phyloP scores from a whole-genome alignment of 2,113 vertebrate species.

The Azemiops feae region DNA sequence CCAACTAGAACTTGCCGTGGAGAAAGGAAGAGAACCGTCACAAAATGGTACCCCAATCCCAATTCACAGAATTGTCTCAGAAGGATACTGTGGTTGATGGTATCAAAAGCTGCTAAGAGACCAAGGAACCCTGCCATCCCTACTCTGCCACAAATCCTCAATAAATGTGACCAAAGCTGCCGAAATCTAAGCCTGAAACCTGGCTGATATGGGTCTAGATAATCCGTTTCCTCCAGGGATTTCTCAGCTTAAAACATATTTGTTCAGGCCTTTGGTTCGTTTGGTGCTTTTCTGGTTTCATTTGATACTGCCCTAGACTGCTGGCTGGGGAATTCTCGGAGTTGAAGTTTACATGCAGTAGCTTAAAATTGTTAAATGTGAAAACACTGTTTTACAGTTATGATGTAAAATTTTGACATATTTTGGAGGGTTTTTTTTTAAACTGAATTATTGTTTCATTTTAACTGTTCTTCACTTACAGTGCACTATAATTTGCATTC shows the following conservation, averaged over 20 bases:
- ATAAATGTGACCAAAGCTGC: background rate
- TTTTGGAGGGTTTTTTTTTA: background rate
- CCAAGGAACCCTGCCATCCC: background rate
- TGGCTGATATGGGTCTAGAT: background rate
- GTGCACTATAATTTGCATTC: background rate
- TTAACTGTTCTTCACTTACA: background rate
- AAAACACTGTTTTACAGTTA: background rate
- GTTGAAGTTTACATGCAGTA: background rate
- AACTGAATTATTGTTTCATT: background rate
- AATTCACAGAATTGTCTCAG: background rate
- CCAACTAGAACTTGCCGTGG: too few relatives aligned
- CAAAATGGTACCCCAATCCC: too few relatives aligned
- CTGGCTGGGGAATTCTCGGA: background rate
- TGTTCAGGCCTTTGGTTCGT: background rate
- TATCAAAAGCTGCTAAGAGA: background rate
- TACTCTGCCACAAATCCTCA: background rate
- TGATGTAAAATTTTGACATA: background rate
- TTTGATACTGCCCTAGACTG: background rate
- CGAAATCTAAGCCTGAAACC: background rate
- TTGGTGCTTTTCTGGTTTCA: background rate
- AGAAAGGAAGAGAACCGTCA: too few relatives aligned
- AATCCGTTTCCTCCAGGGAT: background rate
- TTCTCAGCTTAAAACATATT: background rate
- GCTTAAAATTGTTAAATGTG: background rate
- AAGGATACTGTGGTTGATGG: background rate